Conservation (phyloP, 2,888 invertebrate genomes). For the Caenorhabditis imperialis region DNA sequence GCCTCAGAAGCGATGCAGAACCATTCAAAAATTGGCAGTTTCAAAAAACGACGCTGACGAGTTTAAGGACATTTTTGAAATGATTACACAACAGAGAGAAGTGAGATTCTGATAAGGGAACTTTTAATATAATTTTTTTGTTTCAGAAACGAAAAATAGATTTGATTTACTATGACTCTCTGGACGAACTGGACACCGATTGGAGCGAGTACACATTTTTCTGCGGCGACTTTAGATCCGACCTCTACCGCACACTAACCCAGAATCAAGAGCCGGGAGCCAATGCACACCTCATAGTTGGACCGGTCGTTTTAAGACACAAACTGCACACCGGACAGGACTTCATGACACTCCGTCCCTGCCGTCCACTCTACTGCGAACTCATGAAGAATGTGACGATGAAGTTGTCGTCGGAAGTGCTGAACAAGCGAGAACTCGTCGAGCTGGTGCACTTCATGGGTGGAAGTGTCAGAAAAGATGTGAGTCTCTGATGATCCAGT, state of each 20-base stretch:
- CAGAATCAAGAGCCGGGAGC: constrained; percentile 30
- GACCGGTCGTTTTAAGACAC: constrained; percentile 48
- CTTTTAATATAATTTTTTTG: neutral
- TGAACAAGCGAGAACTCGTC: constrained; percentile 80
- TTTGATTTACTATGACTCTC: constrained; percentile 24
- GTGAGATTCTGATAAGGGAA: neutral
- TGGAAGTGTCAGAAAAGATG: constrained; percentile 86
- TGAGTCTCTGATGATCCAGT: too few species aligned
- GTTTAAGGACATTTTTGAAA: constrained; percentile 39
- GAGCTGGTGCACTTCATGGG: constrained; percentile 95
- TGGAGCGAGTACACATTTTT: constrained; percentile 52
- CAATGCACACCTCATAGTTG: constrained; percentile 48
- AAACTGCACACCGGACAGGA: constrained; percentile 44
- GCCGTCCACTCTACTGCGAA: constrained; percentile 57
- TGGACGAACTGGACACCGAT: constrained; percentile 36
- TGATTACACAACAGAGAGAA: constrained; percentile 37
- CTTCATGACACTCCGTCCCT: constrained; percentile 43
- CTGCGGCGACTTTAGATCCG: constrained; percentile 48
- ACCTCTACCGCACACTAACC: constrained; percentile 38
- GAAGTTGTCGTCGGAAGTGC: constrained; percentile 51
- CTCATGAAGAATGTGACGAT: constrained; percentile 55
- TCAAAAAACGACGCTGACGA: constrained; percentile 34
- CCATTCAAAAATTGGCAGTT: constrained; percentile 46
- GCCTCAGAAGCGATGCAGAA: constrained; percentile 37
- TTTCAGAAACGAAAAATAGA: constrained; percentile 44